Conservation (phyloP, 2,888 invertebrate genomes). For the Acanthopleura granulata region DNA sequence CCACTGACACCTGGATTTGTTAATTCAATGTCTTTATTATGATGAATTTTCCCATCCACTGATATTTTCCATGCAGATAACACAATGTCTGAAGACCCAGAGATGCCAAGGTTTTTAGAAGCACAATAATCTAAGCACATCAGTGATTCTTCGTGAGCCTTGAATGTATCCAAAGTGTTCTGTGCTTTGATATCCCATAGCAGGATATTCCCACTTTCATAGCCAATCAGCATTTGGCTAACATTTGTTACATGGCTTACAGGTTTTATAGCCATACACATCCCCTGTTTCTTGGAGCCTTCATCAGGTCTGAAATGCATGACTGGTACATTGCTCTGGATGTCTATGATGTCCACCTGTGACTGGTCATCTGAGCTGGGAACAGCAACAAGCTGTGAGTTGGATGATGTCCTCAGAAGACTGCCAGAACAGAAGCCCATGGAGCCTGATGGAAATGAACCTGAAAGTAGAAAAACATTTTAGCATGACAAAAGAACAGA, state of each 20-base stretch:
- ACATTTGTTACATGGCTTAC: slow-evolving; percentile 7
- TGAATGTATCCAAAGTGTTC: slow-evolving; percentile 32
- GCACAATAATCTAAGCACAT: slow-evolving; percentile 49
- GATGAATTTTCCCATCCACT: slow-evolving; percentile 26
- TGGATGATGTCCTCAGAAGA: slow-evolving; percentile 25
- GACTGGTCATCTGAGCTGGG: slow-evolving; percentile 38
- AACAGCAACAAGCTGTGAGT: slow-evolving; percentile 31
- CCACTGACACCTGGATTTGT: slow-evolving; percentile 55
- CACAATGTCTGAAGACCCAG: slow-evolving; percentile 47
- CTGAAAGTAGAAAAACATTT: slow-evolving; percentile 3
- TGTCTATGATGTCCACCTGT: slow-evolving; percentile 39
- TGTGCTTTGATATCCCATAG: slow-evolving; percentile 47
- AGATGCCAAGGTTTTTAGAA: slow-evolving; percentile 35
- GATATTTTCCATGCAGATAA: slow-evolving; percentile 38
- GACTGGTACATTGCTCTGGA: slow-evolving; percentile 28
- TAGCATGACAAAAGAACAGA: too few relatives aligned
- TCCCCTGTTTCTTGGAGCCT: slow-evolving; percentile 34
- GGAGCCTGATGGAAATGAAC: background rate
- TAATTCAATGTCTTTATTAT: slow-evolving; percentile 25
- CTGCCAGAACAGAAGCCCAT: slow-evolving; percentile 33
- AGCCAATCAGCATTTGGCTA: slow-evolving; percentile 42
- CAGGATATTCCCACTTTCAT: slow-evolving; percentile 55
- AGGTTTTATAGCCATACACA: slow-evolving; percentile 50
- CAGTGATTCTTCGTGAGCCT: slow-evolving; percentile 43
- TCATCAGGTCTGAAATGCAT: slow-evolving; percentile 26